Conservation (phyloP, 2,888 invertebrate species). For the Zootermopsis nevadensis region DNA sequence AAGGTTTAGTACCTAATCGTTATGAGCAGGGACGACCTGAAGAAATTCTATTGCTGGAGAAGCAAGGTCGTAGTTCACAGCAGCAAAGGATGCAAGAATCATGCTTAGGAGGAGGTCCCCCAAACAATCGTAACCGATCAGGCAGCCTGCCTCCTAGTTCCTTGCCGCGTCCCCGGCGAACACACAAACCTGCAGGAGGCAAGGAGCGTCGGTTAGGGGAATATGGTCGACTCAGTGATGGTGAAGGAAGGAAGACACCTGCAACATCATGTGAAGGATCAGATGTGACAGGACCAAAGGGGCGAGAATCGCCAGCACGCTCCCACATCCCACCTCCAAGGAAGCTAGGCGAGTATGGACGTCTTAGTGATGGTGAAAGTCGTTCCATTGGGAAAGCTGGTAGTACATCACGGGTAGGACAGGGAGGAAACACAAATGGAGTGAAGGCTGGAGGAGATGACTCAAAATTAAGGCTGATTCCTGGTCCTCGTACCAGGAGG, state of each 20-base stretch:
- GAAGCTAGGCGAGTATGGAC: constrained; percentile 70
- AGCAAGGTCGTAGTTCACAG: constrained; percentile 81
- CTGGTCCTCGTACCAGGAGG: constrained; percentile 64
- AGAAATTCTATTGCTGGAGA: constrained; percentile 79
- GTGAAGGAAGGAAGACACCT: constrained; percentile 58
- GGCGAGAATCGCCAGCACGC: constrained; percentile 62
- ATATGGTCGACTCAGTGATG: constrained; percentile 73
- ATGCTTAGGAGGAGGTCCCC: constrained; percentile 38
- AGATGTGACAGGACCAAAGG: constrained; percentile 59
- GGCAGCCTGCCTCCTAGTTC: constrained; percentile 74
- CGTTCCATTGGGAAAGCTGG: constrained; percentile 55
- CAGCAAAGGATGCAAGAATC: constrained; percentile 74
- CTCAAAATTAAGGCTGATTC: constrained; percentile 56
- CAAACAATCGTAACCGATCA: constrained; percentile 58
- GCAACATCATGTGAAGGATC: constrained; percentile 17
- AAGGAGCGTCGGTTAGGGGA: constrained; percentile 64
- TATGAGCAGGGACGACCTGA: constrained; percentile 64
- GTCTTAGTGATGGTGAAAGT: constrained; percentile 65
- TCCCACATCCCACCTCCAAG: constrained; percentile 67
- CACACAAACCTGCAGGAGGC: constrained; percentile 55
- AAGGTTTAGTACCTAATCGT: constrained; percentile 60
- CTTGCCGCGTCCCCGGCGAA: constrained; percentile 75
- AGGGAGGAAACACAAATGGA: constrained; percentile 41
- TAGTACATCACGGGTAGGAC: constrained; percentile 32
- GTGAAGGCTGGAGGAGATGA: constrained; percentile 53